Base-by-base conservation (phyloP, 2,797 vertebrate species). In the Smutsia gigantea region DNA sequence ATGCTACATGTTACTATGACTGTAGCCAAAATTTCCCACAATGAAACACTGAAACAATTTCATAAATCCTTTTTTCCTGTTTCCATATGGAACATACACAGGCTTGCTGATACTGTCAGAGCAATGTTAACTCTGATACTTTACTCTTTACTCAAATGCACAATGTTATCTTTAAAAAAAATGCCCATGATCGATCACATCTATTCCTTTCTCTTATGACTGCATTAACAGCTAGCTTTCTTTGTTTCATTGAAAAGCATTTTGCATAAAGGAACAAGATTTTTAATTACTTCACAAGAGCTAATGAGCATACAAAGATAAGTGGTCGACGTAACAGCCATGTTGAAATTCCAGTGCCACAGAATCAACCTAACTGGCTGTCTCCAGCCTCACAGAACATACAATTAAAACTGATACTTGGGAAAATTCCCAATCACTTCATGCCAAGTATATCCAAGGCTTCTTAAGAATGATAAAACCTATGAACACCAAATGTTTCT, bases 261-360 rank as follows among this genome's bases (percentile, higher is more conserved):
- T 91, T 82, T 95, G 57, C 69, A 90, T 39, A 96, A 71, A 83
- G 37, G 37, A 95, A 59, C n/a, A 82, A 87, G 66, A 72, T 37
- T 90, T 74, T 83, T 51, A 59, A 91, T 72, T 78, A 68, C 13
- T 71, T 90, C 55, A 57, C 2, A 77, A 25, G 71, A 92, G 46
- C 82, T 90, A 93, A 29, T 59, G 37, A 87, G 68, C 34, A 92
- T 23, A 46, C 34, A 88, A 74, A 87, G 18, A n/a, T 68, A 42
- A 87, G 31, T 13, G 90, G 63, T 78, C 37, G 84, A 91, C 59
- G 4, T 87, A 78, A 66, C 46, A 53, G 27, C 27, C 13, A 78
- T 14, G 39, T 4, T 68, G 21, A 71, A 53, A 93, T 79, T 84
- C 64, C 29, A 93, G 37, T 39, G 49, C 25, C 42, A 53, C 55